phyloP scores from a whole-genome alignment of 2,888 invertebrate genomes.

The Calameuta filiformis region DNA sequence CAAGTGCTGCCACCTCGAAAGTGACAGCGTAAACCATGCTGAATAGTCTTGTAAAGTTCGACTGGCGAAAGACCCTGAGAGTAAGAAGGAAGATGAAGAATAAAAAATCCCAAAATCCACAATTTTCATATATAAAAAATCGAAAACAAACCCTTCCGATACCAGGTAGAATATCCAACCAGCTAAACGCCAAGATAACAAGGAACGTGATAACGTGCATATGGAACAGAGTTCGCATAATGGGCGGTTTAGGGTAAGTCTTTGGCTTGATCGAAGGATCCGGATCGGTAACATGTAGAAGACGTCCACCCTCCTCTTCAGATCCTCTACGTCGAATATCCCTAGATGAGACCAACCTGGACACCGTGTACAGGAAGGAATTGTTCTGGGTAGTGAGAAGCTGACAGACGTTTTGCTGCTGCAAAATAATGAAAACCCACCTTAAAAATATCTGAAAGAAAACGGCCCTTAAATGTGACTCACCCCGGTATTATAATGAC shows the following conservation, averaged over 20 bases:
- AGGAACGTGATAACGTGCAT: conserved; percentile 66
- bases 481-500: conserved; percentile 57
- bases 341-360: conserved; percentile 68
- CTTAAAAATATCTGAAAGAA: conserved; percentile 33
- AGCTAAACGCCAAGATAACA: conserved; percentile 65
- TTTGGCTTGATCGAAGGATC: conserved; percentile 57
- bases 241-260: conserved; percentile 55
- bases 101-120: background rate
- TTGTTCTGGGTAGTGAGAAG: conserved; percentile 54
- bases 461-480: conserved; percentile 41
- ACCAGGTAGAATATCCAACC: conserved; percentile 69
- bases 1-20: conserved; percentile 47
- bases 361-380: conserved; percentile 68
- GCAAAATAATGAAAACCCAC: conserved; percentile 26
- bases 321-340: conserved; percentile 56
- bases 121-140: background rate
- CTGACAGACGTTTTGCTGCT: conserved; percentile 55
- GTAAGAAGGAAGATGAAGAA: background rate
- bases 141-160: conserved; percentile 65
- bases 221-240: conserved; percentile 60
- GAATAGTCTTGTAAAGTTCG: conserved; percentile 50
- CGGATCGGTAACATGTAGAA: conserved; percentile 59
- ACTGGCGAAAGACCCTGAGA: conserved; percentile 50
- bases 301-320: conserved; percentile 56
- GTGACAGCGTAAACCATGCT: conserved; percentile 57